Evolutionary conservation across 2,113 vertebrate species (phyloP).

Genomic region (Maccullochella peelii): DNA sequence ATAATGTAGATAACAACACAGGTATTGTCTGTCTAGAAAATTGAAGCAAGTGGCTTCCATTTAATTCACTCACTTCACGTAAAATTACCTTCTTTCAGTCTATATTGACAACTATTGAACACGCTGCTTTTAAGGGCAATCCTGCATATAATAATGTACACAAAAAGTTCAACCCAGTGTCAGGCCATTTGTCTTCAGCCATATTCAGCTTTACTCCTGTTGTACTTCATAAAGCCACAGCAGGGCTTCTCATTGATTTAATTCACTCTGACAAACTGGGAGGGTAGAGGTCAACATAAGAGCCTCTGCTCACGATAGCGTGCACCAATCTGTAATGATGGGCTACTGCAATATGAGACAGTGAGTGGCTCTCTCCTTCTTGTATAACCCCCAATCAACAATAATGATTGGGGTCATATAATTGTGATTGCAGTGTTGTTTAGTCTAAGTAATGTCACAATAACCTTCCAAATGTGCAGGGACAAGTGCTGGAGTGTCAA

Average conservation of each 20-base stretch:
- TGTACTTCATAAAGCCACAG: background rate
- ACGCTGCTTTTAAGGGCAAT: background rate
- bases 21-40: background rate
- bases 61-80: background rate
- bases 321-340: conserved; percentile 12
- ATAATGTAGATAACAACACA: background rate
- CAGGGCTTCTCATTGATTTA: background rate
- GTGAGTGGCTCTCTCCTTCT: background rate
- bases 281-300: background rate
- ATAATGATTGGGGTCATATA: background rate
- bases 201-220: background rate
- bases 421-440: background rate
- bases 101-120: conserved; percentile 17
- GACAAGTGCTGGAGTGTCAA: background rate
- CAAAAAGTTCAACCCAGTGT: background rate
- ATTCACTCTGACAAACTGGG: conserved; percentile 14
- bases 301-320: background rate
- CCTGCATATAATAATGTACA: background rate
- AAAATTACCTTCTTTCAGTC: background rate
- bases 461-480: background rate
- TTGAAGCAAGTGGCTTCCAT: background rate
- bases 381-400: background rate
- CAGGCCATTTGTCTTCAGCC: background rate
- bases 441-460: background rate
- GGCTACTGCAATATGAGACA: conserved; percentile 18